Base-by-base conservation (phyloP, 2,888 invertebrate genomes). In the Nasonia oneida region DNA sequence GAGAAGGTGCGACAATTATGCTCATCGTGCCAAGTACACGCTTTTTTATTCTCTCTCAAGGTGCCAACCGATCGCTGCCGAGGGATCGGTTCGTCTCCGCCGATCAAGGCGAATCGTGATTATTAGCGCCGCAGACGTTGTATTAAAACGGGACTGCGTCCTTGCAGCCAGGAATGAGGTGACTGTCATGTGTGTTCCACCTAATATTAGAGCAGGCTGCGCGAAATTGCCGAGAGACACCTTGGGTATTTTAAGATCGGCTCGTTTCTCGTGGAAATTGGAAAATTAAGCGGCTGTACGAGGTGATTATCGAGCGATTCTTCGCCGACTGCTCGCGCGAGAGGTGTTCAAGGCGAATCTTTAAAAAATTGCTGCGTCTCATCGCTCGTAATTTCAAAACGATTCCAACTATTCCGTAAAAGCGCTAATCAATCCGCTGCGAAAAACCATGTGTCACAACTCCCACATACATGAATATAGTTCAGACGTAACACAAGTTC, bases 1-100 rank as follows among this genome's bases (percentile, higher is more conserved):
- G 84, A 84, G 83, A 86, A 71, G 83, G 83, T 77, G 83, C 67
- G 73, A 73, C 75, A 78, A 83, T 83, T 83, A 77, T 67, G 79
- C 80, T 77, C 78, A 80, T 81, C 79, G 84, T 75, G 77, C 76
- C 81, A 77, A 86, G 79, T 83, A 77, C 79, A 61, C 73, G 67
- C 8, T 74, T 85, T 50, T 74, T 71, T 82, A 78, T 78, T 82
- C 37, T 39, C 76, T 67, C 71, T 74, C 77, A 85, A 85, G 53
- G 85, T 67, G 78, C 70, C 77, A 39, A n/a, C 61, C 53, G 23
- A 39, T 23, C 73, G 18, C 47, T 39, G 71, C 47, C 50, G 71
- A 75, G 75, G 80, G 80, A 84, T 80, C 39, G 74, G 61, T 76
- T 70, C 47, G 37, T 23, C 15, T 73, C 42, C 47, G 64, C 42